Percentiles rank a stretch among this genome's conserved stretches.
Evolutionary conservation across 2,797 vertebrate species (phyloP).

Genomic region (Cetoscarus ocellatus): DNA sequence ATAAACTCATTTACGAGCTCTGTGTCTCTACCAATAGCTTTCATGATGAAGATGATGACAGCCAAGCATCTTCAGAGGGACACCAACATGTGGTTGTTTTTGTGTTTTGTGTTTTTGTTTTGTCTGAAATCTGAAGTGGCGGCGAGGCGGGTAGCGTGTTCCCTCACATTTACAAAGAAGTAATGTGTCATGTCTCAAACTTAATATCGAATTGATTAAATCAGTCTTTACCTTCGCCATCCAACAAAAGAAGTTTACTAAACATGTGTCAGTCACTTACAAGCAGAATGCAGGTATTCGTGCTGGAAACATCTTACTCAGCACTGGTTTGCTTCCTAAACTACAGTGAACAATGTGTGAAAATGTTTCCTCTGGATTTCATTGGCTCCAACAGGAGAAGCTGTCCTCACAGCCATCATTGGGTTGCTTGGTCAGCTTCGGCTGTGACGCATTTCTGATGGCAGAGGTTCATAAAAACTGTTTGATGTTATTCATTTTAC

Average conservation of each 20-base stretch:
- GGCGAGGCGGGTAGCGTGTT: too few species aligned
- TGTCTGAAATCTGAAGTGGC: too few species aligned
- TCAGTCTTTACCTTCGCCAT: neutral
- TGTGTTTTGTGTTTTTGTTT: neutral
- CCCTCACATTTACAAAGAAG: neutral
- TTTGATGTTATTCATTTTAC: slow-evolving; percentile 28
- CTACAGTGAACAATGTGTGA: slow-evolving; percentile 37
- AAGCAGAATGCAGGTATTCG: slow-evolving; percentile 3
- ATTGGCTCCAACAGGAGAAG: neutral
- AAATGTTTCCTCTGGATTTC: slow-evolving; percentile 16
- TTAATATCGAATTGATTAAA: neutral
- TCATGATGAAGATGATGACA: neutral
- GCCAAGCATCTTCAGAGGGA: neutral
- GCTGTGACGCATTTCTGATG: slow-evolving; percentile 29
- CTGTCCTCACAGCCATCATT: slow-evolving; percentile 18
- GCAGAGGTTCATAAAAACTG: slow-evolving; percentile 20
- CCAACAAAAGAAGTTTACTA: neutral
- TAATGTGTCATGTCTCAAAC: neutral
- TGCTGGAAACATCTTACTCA: slow-evolving; percentile 20
- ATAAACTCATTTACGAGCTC: neutral
- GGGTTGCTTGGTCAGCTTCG: slow-evolving; percentile 14
- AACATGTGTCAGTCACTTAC: neutral
- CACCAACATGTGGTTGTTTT: neutral
- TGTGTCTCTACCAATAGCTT: neutral
- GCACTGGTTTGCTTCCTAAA: slow-evolving; percentile 21